These are phyloP conservation scores for Gnatocerus cornutus DNA, from an alignment of 2,888 invertebrate species.

Conservation along the genomic window DNA sequence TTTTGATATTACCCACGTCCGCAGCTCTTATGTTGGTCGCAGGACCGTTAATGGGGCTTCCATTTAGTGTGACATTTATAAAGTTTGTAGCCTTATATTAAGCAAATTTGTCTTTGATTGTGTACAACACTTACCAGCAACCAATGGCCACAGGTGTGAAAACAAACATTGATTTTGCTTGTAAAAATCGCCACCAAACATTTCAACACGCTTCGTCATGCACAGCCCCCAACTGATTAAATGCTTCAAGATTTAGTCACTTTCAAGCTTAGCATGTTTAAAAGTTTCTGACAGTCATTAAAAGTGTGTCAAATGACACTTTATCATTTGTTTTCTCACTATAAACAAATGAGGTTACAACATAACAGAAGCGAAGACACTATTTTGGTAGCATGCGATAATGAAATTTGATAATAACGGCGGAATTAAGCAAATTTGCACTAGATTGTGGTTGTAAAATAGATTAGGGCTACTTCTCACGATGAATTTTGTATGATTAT, in stretches of 20 bases:
- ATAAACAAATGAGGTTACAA: constrained; percentile 29
- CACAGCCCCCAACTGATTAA: neutral
- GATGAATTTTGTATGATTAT: neutral
- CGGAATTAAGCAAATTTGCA: too few species aligned
- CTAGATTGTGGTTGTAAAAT: too few species aligned
- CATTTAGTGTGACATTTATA: too few species aligned
- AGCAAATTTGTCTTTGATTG: neutral
- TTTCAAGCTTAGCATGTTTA: neutral
- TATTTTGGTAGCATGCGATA: constrained; percentile 9
- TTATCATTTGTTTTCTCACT: constrained; percentile 12
- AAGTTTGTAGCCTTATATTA: neutral
- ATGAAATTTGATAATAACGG: constrained; percentile 4
- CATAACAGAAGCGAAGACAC: constrained; percentile 2
- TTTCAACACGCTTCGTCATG: neutral
- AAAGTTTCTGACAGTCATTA: neutral
- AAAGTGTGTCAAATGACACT: constrained; percentile 25
- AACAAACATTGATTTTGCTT: constrained; percentile 1
- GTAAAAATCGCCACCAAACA: neutral
- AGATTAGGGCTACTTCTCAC: neutral
- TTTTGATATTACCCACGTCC: too few species aligned
- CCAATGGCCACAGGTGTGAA: constrained; percentile 1
- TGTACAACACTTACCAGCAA: constrained; percentile 5
- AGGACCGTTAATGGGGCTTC: too few species aligned
- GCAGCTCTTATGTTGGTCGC: too few species aligned
- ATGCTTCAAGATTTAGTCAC: neutral